Base-by-base conservation (phyloP, 1,140 invertebrate genomes). In the Cotesia glomerata region DNA sequence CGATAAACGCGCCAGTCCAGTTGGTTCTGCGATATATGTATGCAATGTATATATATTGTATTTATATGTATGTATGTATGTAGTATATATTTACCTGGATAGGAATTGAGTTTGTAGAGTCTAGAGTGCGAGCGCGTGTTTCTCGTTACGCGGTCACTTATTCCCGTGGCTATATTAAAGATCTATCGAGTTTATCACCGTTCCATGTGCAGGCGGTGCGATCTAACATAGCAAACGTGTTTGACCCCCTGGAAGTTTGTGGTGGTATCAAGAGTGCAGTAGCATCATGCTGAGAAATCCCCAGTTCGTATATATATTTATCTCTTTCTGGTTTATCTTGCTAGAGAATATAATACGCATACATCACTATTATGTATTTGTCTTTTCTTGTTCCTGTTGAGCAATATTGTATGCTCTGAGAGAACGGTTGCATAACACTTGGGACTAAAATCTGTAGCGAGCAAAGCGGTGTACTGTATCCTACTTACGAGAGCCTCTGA, bases 1-100 rank as follows among this genome's bases (percentile, higher is more conserved):
- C 32, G 66, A 69, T 69, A 69, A 56, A 69, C n/a, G 49, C 32
- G 49, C 51, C 13, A 64, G n/a, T 32, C 13, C 26, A 26, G 62
- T 51, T 34, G 26, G 5, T 54, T 26, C n/a, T 66, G 7, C n/a
- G 8, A 62, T 39, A 35, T 35, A 26, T 26, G 26, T 26, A 26
- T 26, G 26, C 26, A 26, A 56, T 56, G 11, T 13, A 59, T 59
- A 59, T 32, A 59, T 59, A 7, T 32, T 59, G 0, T 32, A 35
- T 34, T 35, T 62, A 54, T 18, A 54, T 54, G n/a, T 2, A 39
- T 39, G 35, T 61, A 11, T 63, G 36, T 13, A 35, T 26, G 9
- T 18, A 34, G 34, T 26, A 26, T 26, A 26, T 26, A 26, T 26
- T 26, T 26, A 26, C 16, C 56, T 18, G 26, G 26, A 26, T 26